phyloP scores from a whole-genome alignment of 2,113 vertebrate species.

The Gallinago paraguaiae region DNA sequence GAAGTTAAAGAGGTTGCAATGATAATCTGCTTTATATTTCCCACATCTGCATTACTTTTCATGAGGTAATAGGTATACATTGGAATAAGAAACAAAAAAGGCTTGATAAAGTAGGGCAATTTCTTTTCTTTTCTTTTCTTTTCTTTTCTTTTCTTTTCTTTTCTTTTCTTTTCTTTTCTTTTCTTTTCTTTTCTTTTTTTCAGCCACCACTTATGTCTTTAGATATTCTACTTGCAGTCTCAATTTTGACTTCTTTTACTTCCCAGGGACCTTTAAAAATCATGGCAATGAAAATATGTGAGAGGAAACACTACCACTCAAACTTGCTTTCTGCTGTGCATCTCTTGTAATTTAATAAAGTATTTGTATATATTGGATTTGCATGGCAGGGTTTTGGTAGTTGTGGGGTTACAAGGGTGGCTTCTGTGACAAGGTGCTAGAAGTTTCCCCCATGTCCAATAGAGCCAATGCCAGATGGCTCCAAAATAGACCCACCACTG shows the following conservation, averaged over 20 bases:
- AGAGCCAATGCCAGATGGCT: neutral
- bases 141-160: neutral
- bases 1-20: neutral
- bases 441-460: neutral
- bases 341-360: neutral
- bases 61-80: neutral
- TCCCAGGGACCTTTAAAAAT: neutral
- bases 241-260: neutral
- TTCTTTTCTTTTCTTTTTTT: neutral
- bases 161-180: neutral
- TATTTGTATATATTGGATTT: neutral
- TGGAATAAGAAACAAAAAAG: neutral
- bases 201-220: neutral
- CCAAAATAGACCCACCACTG: too few species aligned
- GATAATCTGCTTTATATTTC: neutral
- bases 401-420: neutral
- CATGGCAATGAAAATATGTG: neutral
- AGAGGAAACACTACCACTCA: neutral
- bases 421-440: neutral
- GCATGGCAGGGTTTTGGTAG: neutral
- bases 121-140: neutral
- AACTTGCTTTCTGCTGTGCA: neutral
- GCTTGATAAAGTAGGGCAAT: neutral
- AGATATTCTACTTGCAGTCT: neutral
- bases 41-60: neutral